phyloP scores from a whole-genome alignment of 2,888 invertebrate genomes.

The Ophion slaviceki region DNA sequence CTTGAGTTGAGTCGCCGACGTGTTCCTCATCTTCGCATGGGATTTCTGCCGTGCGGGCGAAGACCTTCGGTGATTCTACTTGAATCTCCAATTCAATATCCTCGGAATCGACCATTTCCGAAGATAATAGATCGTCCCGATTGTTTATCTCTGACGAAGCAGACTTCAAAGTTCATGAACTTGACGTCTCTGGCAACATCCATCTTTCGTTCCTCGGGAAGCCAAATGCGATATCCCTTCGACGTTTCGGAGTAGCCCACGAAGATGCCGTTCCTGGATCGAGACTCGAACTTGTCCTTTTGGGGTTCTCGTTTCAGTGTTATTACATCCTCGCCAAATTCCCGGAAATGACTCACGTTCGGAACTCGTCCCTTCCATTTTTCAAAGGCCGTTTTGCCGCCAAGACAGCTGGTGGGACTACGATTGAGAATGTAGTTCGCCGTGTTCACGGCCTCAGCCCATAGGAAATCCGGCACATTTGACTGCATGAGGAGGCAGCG shows the following conservation, averaged over 20 bases:
- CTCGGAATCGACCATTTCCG: background rate
- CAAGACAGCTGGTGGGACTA: background rate
- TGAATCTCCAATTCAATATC: background rate
- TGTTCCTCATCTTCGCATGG: too few species aligned
- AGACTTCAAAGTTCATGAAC: background rate
- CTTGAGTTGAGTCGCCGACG: background rate
- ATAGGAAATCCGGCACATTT: background rate
- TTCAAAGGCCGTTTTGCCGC: background rate
- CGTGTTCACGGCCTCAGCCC: background rate
- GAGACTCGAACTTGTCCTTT: background rate
- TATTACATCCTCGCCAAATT: background rate
- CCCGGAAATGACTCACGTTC: background rate
- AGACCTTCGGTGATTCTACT: background rate
- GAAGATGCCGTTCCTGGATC: background rate
- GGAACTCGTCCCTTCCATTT: background rate
- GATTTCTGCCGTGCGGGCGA: background rate
- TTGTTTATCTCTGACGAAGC: background rate
- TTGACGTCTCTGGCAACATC: background rate
- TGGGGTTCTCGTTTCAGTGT: background rate
- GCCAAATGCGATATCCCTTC: background rate
- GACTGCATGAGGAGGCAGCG: background rate
- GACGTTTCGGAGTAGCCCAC: background rate
- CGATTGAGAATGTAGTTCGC: background rate
- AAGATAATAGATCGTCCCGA: background rate
- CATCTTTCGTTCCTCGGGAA: background rate